phyloP scores from a whole-genome alignment of 2,113 vertebrate species.

The Pyxicephalus adspersus region DNA sequence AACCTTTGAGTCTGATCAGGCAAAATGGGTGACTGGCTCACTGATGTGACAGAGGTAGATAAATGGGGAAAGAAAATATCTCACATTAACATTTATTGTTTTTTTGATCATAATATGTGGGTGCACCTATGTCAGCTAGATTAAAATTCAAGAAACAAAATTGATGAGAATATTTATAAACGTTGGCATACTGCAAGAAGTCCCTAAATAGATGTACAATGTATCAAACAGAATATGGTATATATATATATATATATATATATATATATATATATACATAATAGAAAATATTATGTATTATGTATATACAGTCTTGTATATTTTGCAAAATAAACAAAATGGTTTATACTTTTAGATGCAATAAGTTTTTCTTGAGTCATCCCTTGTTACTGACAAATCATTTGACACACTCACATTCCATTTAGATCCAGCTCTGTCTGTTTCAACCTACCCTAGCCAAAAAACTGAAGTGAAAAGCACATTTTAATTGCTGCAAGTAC shows the following conservation, averaged over 20 bases:
- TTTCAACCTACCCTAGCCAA: too few relatives aligned
- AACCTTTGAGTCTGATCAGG: not conserved
- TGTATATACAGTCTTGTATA: too few relatives aligned
- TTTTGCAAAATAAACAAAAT: too few relatives aligned
- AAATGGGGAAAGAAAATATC: slow-evolving; percentile 3
- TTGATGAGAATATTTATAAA: slow-evolving; percentile 4
- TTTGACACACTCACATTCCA: too few relatives aligned
- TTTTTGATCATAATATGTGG: not conserved
- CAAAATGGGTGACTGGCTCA: slow-evolving; percentile 1
- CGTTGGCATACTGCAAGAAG: not conserved
- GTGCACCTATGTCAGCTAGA: not conserved
- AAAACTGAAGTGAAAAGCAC: too few relatives aligned
- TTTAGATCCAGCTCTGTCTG: too few relatives aligned
- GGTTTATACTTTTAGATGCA: too few relatives aligned
- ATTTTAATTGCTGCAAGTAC: too few relatives aligned
- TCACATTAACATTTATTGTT: slow-evolving; percentile 17
- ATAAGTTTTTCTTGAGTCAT: too few relatives aligned
- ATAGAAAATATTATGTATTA: not conserved
- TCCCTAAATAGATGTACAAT: not conserved
- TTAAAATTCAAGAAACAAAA: not conserved
- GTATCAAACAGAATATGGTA: too few relatives aligned
- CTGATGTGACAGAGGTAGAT: slow-evolving; percentile 11
- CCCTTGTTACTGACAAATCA: too few relatives aligned
- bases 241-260: not conserved
- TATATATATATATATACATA: not conserved